Percentiles rank a stretch among this genome's conserved stretches.
Evolutionary conservation across 2,797 vertebrate genomes (phyloP).

Genomic region (Sebastes minor): DNA sequence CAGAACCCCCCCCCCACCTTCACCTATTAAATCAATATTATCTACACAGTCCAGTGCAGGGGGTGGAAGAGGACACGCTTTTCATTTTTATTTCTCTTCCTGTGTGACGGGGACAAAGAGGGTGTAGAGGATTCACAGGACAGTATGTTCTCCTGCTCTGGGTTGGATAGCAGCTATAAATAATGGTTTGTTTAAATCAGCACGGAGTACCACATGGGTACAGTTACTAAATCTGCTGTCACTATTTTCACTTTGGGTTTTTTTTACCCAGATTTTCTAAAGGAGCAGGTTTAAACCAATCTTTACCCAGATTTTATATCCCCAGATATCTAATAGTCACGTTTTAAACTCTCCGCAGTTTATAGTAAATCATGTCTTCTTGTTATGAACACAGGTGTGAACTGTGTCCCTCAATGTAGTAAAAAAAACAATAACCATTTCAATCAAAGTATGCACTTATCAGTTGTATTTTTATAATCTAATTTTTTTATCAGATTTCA

Average conservation of each 20-base stretch:
- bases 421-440: background rate
- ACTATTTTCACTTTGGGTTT: background rate
- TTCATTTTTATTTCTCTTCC: conserved; percentile 13
- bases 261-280: background rate
- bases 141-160: background rate
- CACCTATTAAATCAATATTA: conserved; percentile 61
- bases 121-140: background rate
- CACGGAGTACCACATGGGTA: conserved; percentile 3
- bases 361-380: background rate
- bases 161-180: conserved; percentile 5
- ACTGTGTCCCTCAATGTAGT: background rate
- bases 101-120: background rate
- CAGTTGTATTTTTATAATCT: background rate
- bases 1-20: background rate
- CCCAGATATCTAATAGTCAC: background rate
- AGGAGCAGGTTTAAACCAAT: background rate
- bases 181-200: conserved; percentile 30
- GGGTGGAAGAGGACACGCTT: conserved; percentile 1
- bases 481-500: background rate
- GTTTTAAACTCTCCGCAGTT: background rate
- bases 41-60: conserved; percentile 30
- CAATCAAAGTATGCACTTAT: background rate
- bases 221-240: background rate
- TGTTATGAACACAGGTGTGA: background rate
- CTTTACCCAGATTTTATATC: background rate